Conservation (phyloP, 2,797 vertebrate species). For the Anguilla megastoma region DNA sequence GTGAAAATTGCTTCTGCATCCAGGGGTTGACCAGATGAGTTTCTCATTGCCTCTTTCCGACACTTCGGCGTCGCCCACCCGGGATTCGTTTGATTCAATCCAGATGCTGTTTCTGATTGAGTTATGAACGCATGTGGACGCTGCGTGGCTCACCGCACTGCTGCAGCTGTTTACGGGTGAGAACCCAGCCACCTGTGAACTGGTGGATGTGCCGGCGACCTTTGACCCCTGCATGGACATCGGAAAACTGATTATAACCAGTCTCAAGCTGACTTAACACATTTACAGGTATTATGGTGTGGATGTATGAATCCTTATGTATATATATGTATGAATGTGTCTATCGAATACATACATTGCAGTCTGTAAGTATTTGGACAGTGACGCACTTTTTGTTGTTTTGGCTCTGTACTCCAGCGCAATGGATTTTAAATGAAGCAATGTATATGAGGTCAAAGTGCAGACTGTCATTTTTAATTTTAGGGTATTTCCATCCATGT, state of each 20-base stretch:
- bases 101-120: slow-evolving; percentile 49
- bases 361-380: slow-evolving; percentile 34
- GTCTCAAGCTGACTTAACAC: slow-evolving; percentile 53
- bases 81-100: slow-evolving; percentile 50
- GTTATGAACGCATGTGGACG: slow-evolving; percentile 42
- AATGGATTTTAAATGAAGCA: too few relatives aligned
- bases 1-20: slow-evolving; percentile 28
- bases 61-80: neutral
- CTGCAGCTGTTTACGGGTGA: slow-evolving; percentile 42
- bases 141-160: slow-evolving; percentile 48
- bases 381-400: neutral
- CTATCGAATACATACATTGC: neutral
- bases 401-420: too few relatives aligned
- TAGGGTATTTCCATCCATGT: too few relatives aligned
- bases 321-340: neutral
- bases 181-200: slow-evolving; percentile 21
- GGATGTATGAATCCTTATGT: neutral
- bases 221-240: slow-evolving; percentile 62
- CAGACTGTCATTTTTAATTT: too few relatives aligned
- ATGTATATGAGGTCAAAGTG: too few relatives aligned
- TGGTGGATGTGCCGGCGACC: slow-evolving; percentile 35
- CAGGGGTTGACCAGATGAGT: slow-evolving; percentile 57
- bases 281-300: slow-evolving; percentile 1
- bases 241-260: slow-evolving; percentile 46
- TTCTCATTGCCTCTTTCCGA: slow-evolving; percentile 54